Evolutionary conservation across 2,888 invertebrate genomes (phyloP), one percentile per base, ranked within the genome.

Genomic region (Coleophora deauratella): DNA sequence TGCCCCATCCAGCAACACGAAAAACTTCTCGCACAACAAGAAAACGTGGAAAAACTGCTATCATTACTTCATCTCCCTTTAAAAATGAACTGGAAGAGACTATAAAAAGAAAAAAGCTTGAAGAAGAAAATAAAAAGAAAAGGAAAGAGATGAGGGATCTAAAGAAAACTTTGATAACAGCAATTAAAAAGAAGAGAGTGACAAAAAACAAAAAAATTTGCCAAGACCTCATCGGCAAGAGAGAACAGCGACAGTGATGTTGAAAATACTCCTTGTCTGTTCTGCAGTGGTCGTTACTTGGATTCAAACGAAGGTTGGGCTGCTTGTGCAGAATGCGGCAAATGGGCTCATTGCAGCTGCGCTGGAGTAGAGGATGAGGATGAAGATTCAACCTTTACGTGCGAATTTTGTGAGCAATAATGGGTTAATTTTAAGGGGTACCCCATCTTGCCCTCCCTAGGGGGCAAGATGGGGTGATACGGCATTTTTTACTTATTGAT

Each of bases 291-390:
- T 14, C 37, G 31, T 27, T 58, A 57, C 44, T 52, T 51, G 27
- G 49, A 49, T 14, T 56, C 55, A 13, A 50, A 42, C 37, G 55
- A 55, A 52, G 53, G 57, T n/a, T 57, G 54, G 49, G 48, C 41
- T 27, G 43, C 48, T 15, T 53, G 57, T 47, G 35, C 46, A 13
- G 35, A 27, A 12, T 55, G 54, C 39, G 42, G 43, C 9, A 48
- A 48, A 38, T 55, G 53, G 49, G 50, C 54, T 27, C 50, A 56
- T 38, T 50, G 51, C 43, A 40, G 41, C 37, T 55, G 53, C 47
- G 51, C 57, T 38, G 52, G 56, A 9, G 40, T 53, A 35, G 51
- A 54, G 11, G 52, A 56, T 34, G 46, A 55, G 27, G 51, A 56
- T 34, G 57, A 57, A 27, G 50, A 53, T 15, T 45, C 55, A 28